phyloP scores from a whole-genome alignment of 2,797 vertebrate species.

The Manis crassicaudata region DNA sequence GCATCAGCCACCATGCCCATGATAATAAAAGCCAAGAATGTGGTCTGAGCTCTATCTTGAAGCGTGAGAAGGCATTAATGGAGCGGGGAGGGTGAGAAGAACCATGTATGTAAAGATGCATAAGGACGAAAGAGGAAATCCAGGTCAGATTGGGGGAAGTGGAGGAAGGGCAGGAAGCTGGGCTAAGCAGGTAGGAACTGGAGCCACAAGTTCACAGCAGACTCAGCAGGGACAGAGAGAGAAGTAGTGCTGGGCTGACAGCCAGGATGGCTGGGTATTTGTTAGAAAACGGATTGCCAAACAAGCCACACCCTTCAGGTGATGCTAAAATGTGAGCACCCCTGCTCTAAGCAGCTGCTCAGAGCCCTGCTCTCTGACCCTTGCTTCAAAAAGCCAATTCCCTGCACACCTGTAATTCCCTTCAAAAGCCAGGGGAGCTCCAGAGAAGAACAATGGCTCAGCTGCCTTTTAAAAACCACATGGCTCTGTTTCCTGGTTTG shows the following conservation, averaged over 20 bases:
- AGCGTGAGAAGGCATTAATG: background rate
- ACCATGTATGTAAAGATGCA: background rate
- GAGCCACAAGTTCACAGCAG: background rate
- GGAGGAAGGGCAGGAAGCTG: background rate
- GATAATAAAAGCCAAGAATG: background rate
- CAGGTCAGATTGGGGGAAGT: accelerated
- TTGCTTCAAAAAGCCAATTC: background rate
- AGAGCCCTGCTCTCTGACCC: background rate
- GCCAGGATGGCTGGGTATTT: background rate
- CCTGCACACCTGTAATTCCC: background rate
- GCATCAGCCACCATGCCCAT: background rate
- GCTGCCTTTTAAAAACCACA: accelerated
- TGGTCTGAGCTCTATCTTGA: background rate
- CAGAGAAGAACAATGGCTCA: background rate
- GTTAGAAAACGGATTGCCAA: background rate
- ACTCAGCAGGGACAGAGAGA: background rate
- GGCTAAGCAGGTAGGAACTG: background rate
- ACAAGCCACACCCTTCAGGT: too few species aligned
- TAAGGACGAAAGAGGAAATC: background rate
- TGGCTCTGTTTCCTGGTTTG: accelerated
- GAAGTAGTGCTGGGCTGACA: accelerated
- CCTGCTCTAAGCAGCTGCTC: background rate
- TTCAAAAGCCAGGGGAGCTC: background rate
- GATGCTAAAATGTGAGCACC: background rate
- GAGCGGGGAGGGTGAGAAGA: background rate